These are phyloP conservation scores for Cyphomyrus plagiostoma DNA, from an alignment of 2,113 vertebrate genomes.

Conservation along the genomic window DNA sequence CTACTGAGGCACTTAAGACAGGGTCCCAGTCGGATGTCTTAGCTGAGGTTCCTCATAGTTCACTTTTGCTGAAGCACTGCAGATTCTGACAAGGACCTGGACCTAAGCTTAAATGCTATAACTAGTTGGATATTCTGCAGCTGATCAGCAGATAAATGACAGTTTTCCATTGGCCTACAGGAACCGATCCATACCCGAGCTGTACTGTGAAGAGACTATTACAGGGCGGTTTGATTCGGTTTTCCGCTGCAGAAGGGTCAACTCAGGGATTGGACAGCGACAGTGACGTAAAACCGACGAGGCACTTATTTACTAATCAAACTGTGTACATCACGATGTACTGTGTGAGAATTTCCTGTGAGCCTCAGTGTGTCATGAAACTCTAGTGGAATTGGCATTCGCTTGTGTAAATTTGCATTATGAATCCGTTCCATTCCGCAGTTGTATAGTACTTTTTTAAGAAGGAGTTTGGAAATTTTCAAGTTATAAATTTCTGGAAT, in stretches of 20 bases:
- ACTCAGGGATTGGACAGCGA: background rate
- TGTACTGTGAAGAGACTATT: background rate
- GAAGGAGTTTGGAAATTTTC: background rate
- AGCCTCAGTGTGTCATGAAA: background rate
- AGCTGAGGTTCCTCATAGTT: background rate
- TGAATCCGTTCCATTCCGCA: background rate
- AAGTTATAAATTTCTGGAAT: background rate
- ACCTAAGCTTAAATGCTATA: background rate
- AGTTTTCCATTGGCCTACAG: background rate
- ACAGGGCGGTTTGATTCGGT: background rate
- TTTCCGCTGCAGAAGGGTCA: background rate
- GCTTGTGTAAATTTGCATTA: background rate
- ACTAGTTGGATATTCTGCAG: background rate
- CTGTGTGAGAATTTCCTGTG: background rate
- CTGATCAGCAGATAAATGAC: background rate
- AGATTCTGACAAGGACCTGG: background rate
- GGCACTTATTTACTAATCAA: too few relatives aligned
- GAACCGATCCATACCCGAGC: background rate
- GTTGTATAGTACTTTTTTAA: background rate
- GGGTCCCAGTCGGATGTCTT: background rate
- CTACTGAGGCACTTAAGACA: background rate
- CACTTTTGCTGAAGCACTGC: background rate
- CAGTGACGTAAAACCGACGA: background rate
- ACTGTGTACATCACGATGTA: background rate
- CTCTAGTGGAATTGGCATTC: background rate